Conservation (phyloP, 2,888 invertebrate species). For the Drosophila hamatofila region DNA sequence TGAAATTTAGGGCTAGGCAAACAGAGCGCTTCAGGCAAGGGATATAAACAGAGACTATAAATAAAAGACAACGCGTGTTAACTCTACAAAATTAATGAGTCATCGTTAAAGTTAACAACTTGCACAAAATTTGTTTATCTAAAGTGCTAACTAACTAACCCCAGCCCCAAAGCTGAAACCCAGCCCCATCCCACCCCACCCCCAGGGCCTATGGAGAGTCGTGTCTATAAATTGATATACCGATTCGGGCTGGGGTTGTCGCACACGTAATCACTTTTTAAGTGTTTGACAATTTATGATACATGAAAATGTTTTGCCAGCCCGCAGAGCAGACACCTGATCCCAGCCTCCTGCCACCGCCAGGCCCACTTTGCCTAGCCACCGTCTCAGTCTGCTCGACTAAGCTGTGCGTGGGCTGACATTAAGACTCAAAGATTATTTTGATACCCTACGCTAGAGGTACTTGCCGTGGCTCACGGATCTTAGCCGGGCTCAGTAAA, state of each 20-base stretch:
- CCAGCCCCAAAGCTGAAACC: not conserved
- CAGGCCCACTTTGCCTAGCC: not conserved
- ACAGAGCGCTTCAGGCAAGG: constrained; percentile 65
- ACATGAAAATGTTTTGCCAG: constrained; percentile 73
- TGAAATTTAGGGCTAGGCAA: constrained; percentile 28
- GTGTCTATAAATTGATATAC: constrained; percentile 67
- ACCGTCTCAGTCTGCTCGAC: not conserved
- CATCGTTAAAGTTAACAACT: constrained; percentile 80
- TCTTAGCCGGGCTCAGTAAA: not conserved
- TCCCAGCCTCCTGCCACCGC: not conserved
- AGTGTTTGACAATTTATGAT: constrained; percentile 81
- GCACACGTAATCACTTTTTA: constrained; percentile 82
- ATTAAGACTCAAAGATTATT: constrained; percentile 73
- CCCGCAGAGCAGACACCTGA: constrained; percentile 44
- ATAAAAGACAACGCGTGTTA: constrained; percentile 52
- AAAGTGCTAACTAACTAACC: constrained; percentile 63
- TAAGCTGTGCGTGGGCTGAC: constrained; percentile 42
- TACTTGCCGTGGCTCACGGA: not conserved
- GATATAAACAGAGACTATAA: constrained; percentile 1
- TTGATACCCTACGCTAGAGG: constrained; percentile 17
- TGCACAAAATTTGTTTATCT: constrained; percentile 80
- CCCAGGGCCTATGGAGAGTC: not conserved
- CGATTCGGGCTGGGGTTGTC: constrained; percentile 46
- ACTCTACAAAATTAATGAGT: constrained; percentile 76
- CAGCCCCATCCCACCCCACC: not conserved